A percentile compares a stretch with the other conserved stretches of the same genome.
These are phyloP conservation scores for Pandemis heparana DNA, from an alignment of 2,888 invertebrate genomes.

Conservation along the genomic window DNA sequence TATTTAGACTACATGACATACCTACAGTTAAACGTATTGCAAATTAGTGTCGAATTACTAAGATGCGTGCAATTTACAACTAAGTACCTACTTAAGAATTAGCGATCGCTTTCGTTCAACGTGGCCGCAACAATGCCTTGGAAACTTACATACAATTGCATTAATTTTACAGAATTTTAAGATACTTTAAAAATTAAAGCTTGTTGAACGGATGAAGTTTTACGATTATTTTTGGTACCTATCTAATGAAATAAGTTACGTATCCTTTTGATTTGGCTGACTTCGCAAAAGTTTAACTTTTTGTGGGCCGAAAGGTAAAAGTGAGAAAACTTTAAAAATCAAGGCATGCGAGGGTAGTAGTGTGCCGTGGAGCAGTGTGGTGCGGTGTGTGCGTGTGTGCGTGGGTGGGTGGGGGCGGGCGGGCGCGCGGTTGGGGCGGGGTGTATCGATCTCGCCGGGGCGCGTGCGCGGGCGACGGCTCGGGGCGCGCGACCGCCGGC, in stretches of 20 bases:
- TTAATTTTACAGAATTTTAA: background rate
- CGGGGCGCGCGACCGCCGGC: constrained; percentile 58
- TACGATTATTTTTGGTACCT: background rate
- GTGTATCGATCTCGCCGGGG: constrained; percentile 80
- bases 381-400: constrained; percentile 54
- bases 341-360: constrained; percentile 58
- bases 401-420: constrained; percentile 65
- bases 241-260: background rate
- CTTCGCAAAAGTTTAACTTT: constrained; percentile 56
- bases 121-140: background rate
- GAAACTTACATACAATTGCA: background rate
- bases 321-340: constrained; percentile 61
- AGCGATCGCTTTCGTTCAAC: background rate
- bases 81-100: background rate
- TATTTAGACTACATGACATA: background rate
- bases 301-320: constrained; percentile 37
- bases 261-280: background rate
- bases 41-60: no score
- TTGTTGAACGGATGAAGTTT: background rate
- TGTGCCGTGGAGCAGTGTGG: constrained; percentile 55
- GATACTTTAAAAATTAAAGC: background rate
- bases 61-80: background rate
- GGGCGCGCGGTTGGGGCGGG: constrained; percentile 73
- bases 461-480: constrained; percentile 65
- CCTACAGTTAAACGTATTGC: background rate